Conservation (phyloP, 53 echinoderm and acorn worm genomes). For the Mesocentrotus franciscanus region DNA sequence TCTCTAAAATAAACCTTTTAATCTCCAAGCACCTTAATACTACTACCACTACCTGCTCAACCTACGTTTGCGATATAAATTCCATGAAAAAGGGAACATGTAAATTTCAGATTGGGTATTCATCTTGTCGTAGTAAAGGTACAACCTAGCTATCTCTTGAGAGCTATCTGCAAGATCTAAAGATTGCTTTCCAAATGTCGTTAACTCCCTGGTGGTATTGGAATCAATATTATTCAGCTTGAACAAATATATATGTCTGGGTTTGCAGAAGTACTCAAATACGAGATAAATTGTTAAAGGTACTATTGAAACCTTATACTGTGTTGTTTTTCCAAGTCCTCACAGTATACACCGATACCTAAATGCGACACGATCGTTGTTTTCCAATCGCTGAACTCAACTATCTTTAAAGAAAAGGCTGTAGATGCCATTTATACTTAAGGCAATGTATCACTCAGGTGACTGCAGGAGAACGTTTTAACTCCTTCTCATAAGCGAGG, state of each 20-base stretch:
- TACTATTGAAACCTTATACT: neutral
- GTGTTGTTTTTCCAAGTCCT: too few relatives aligned
- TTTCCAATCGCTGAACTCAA: neutral
- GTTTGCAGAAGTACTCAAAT: neutral
- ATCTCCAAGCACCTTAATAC: too few relatives aligned
- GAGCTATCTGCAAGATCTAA: neutral
- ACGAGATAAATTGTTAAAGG: neutral
- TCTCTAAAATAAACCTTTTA: too few relatives aligned
- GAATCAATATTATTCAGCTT: constrained; percentile 14
- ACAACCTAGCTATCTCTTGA: neutral
- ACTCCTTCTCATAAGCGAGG: constrained; percentile 18
- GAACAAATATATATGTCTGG: neutral
- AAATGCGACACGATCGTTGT: neutral
- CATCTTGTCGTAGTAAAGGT: neutral
- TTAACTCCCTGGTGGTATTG: neutral
- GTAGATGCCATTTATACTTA: neutral
- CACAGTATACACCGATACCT: too few relatives aligned
- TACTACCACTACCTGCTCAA: too few relatives aligned
- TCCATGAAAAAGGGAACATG: too few relatives aligned
- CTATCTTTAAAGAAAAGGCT: neutral
- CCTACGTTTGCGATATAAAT: too few relatives aligned
- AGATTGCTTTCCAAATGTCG: constrained; percentile 14
- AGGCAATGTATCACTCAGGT: neutral
- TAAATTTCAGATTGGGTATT: neutral
- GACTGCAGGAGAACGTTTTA: constrained; percentile 41